Evolutionary conservation across 2,888 invertebrate genomes (phyloP), one percentile per base, ranked within the genome.

Genomic region (Ctenicera cuprea): DNA sequence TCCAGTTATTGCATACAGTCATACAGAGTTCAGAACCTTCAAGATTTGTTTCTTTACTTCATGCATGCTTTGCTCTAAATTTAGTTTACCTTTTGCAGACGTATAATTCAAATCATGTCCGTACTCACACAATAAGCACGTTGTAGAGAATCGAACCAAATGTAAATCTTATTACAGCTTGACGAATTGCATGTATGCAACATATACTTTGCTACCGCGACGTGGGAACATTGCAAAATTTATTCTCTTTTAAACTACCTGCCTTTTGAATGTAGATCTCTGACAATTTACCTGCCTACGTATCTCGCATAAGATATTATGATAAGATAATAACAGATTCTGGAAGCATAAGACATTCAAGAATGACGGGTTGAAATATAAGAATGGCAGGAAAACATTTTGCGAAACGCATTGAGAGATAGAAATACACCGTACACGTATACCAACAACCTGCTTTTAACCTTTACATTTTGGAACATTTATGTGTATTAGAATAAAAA

Each of bases 251-350:
- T 33, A 38, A 33, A 38, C 30, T 33, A 22, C 16, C 59, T 38
- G 59, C 18, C 59, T 59, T 38, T 38, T 22, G 59, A 50, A 38
- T 59, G 59, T 59, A 59, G 54, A 54, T 59, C 33, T 37, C 59
- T 38, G 59, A 38, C 59, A 59, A 59, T 59, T 59, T 59, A 59
- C 20, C 38, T 59, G 59, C 33, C 12, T 18, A 59, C 59, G 41
- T 59, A 59, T 38, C 59, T 38, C 20, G 59, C 59, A 59, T 59
- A 22, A 33, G 26, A 26, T 26, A 26, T 26, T 57, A 37, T 37
- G 59, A 59, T 59, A 59, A 18, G 59, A 59, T 59, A 59, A 59
- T 59, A 59, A 59, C 59, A 59, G 59, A 59, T 59, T 59, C 59
- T 38, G 38, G 54, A 4, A 5, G 45, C 45, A 45, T 18, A 18